Evolutionary conservation across 2,113 vertebrate genomes (phyloP), one percentile per base, ranked within the genome.

Genomic region (Candoia aspera): DNA sequence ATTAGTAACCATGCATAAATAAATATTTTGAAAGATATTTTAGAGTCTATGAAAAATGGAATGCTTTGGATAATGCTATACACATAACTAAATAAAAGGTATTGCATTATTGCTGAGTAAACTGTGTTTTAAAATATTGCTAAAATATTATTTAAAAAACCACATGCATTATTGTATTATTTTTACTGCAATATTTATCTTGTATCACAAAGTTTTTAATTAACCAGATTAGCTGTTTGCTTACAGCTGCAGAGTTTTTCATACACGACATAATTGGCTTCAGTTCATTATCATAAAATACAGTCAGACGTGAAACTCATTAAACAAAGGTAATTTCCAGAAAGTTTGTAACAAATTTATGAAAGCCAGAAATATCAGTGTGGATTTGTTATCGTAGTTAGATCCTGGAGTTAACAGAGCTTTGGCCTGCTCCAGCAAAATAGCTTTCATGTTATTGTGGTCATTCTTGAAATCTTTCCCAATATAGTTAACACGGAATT

Each of bases 1-100:
- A 88, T 60, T 89, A 93, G 89, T n/a, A 94, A 89, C 2, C 3
- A 53, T 0, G 88, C 33, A 93, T 93, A 64, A 29, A 37, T 9
- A 91, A 84, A 88, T 62, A 88, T 60, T 88, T 88, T 23, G 15
- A 15, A 33, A 62, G 19, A 29, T 46, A 88, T 23, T 46, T 29
- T 88, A 26, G 21, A 88, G 83, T 64, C 29, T 86, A n/a, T 15
- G 29, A 24, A 88, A 88, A 62, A 29, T 26, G 4, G 33, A 88
- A 60, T 86, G 12, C 15, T 55, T n/a, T 55, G 26, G 84, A 2
- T 26, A 13, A 57, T 19, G 26, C 26, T 8, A 19, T 79, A 37
- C 68, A 37, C 29, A 8, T 55, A 26, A 88, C 19, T 88, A 60
- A 60, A 60, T 88, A 59, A 33, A 59, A 87, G 24, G 21, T 24